Base-by-base conservation (phyloP, 2,888 invertebrate genomes). In the Laspeyria flexula region DNA sequence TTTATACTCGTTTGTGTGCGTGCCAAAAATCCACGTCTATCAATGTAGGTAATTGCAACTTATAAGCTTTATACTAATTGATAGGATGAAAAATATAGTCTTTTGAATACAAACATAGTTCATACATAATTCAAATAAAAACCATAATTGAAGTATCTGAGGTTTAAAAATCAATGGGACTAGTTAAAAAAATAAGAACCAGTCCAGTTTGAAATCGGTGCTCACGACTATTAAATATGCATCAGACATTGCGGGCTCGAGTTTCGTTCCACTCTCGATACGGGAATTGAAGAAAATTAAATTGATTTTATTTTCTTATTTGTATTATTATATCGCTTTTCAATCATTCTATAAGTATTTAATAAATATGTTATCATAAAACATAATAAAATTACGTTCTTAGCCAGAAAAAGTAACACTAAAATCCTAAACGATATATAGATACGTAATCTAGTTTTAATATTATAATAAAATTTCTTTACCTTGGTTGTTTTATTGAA, bases 191-290 rank as follows among this genome's bases (percentile, higher is more conserved):
- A 11, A 3, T 33, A 13, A 15, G 33, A 13, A 33, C 13, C 33
- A 7, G 16, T 30, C 41, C 48, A 34, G 50, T 45, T 54, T 38
- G 11, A 43, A 53, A 50, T 34, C 27, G 29, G 43, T 57, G 30
- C 30, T 48, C 41, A 18, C 13, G 31, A 29, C 44, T 31, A 53
- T 46, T 58, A 43, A 50, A 60, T 55, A 56, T 53, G 37, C 48
- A 54, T 43, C 41, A 47, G 31, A 41, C 34, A 29, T 23, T 51
- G 34, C 35, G 21, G 39, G n/a, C 29, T n/a, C 9, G 12, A 18
- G 18, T 35, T 40, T 41, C 21, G 21, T 47, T 47, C 18, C 18
- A 27, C 21, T 41, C 11, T 27, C 25, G 21, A 21, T 34, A 43
- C 15, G 16, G 18, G 13, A 30, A 21, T 41, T 21, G 12, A 13